Base-by-base conservation (phyloP, 2,113 vertebrate genomes). In the Gracilinanus agilis region DNA sequence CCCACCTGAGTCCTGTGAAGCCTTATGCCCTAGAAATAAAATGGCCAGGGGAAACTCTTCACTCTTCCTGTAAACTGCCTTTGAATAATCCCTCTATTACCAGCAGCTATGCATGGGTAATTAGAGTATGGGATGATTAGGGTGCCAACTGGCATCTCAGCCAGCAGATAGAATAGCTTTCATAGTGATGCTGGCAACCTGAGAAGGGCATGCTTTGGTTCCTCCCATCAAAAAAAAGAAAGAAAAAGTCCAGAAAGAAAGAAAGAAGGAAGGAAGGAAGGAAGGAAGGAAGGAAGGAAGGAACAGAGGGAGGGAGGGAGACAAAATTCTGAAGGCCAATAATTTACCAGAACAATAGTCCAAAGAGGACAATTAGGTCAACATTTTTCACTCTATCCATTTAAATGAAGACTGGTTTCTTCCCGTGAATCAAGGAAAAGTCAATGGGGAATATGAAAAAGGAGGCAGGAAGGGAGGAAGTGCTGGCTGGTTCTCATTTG, bases 361-460 rank as follows among this genome's bases (percentile, higher is more conserved):
- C 88, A 56, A 94, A 95, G 90, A 49, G 97, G 55, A 58, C 53
- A 96, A 92, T 88, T 90, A 90, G 88, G 53, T 44, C n/a, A 88
- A 91, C 44, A 91, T 92, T 91, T 95, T 23, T 54, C 90, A 90
- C 90, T 61, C 95, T 24, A 27, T 91, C 83, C 5, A 54, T 40
- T 95, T 53, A 90, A 94, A 49, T 27, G 0, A 89, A 40, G 40
- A 92, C 21, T n/a, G 67, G 54, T 2, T 8, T 89, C 25, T 95
- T 92, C n/a, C 49, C 24, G 92, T 75, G 2, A 56, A 29, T 88
- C 90, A 94, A 1, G 83, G 40, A 90, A 58, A 97, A 23, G 89
- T 93, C n/a, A 96, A 56, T 55, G 49, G 3, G 44, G 92, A 93
- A 93, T 54, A 94, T 53, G 27, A 55, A 16, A 44, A 92, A 53